Evolutionary conservation across 2,888 invertebrate species (phyloP).

Genomic region (Hyles lineata): DNA sequence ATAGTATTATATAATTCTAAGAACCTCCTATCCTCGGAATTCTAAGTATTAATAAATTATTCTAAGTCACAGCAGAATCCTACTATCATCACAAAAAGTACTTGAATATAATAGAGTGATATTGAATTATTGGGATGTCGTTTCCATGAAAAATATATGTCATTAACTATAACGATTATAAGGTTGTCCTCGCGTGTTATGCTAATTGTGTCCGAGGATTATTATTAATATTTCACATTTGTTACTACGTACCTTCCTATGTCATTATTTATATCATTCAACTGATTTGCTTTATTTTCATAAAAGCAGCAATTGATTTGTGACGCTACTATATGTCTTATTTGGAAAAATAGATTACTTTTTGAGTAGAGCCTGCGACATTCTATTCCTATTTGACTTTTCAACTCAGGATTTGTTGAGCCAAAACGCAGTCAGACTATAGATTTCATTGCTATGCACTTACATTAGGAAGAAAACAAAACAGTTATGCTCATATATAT

Average conservation of each 20-base stretch:
- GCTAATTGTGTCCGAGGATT: slow-evolving; percentile 23
- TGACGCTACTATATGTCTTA: neutral
- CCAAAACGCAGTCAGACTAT: no score
- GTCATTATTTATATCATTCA: neutral
- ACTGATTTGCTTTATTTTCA: neutral
- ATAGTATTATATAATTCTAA: no score
- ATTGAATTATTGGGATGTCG: neutral
- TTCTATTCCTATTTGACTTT: no score
- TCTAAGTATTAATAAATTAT: neutral
- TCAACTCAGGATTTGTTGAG: no score
- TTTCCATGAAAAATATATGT: slow-evolving; percentile 9
- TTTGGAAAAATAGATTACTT: neutral
- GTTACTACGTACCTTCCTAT: neutral
- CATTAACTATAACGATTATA: slow-evolving; percentile 8
- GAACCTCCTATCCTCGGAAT: neutral
- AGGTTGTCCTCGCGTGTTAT: slow-evolving; percentile 27
- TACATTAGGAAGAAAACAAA: no score
- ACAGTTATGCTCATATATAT: no score
- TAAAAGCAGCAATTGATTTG: neutral
- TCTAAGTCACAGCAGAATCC: neutral
- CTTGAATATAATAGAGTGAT: neutral
- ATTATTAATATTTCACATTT: slow-evolving; percentile 13
- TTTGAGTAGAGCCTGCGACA: no score
- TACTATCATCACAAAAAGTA: neutral
- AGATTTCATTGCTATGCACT: no score